Percentiles rank a stretch among this genome's conserved stretches.
phyloP scores from a whole-genome alignment of 2,888 invertebrate genomes.

The Clistopyga incitator region DNA sequence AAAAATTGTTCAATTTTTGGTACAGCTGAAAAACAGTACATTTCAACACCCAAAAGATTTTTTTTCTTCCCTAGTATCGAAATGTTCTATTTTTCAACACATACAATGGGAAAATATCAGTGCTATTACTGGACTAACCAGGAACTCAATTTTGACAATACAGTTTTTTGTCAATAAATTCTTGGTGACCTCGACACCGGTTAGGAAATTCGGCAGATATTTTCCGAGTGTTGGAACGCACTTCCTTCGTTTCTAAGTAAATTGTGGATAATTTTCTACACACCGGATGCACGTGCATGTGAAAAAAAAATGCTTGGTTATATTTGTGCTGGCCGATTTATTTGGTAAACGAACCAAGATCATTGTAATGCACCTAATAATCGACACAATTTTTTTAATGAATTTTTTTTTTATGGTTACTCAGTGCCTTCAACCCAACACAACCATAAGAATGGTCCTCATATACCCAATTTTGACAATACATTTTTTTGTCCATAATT shows the following conservation, averaged over 20 bases:
- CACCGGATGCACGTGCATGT: constrained; percentile 51
- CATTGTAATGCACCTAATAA: too few species aligned
- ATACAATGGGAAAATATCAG: not conserved
- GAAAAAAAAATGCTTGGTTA: too few species aligned
- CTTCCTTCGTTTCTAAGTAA: constrained; percentile 60
- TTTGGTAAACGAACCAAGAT: too few species aligned
- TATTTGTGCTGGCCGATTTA: too few species aligned
- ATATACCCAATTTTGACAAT: not conserved
- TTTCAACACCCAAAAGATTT: not conserved
- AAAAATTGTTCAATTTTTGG: too few species aligned
- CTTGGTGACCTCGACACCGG: not conserved
- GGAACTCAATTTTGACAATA: too few species aligned
- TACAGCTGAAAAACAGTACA: not conserved
- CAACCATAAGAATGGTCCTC: too few species aligned
- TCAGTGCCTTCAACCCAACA: too few species aligned
- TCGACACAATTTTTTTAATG: too few species aligned
- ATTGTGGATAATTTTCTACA: constrained; percentile 49
- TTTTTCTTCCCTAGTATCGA: too few species aligned
- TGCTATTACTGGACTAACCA: not conserved
- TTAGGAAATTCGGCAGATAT: not conserved
- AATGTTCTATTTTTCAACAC: too few species aligned
- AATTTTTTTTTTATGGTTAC: too few species aligned
- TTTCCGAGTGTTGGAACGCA: constrained; percentile 61
- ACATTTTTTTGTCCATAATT: not conserved
- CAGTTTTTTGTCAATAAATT: not conserved